Base-by-base conservation (phyloP, 2,888 invertebrate species). In the Caenorhabditis imperialis region DNA sequence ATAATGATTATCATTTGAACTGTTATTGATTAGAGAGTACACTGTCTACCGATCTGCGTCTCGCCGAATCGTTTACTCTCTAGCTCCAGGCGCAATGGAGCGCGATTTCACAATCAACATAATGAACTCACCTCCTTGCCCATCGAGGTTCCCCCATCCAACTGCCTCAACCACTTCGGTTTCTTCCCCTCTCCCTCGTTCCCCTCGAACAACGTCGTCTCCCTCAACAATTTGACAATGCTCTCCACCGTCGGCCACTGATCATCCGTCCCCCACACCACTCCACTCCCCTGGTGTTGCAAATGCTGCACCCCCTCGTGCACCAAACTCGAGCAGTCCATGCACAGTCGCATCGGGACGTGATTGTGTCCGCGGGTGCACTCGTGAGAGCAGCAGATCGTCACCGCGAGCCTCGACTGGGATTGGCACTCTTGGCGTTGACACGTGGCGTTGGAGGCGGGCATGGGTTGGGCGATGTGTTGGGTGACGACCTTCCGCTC, bases 321-420 rank as follows among this genome's bases (percentile, higher is more conserved):
- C 7, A 84, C 60, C 18, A 67, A 44, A 23, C 62, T 42, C 37
- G 81, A 73, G 57, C 87, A 86, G 37, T 86, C 86, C 75, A 86
- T 83, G 77, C 90, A 90, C 75, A 90, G 88, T 20, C 97, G 92
- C 76, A 98, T 95, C 1, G 99, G 99, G 88, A 95, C 94, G 89
- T 96, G 95, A 30, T 95, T 94, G 89, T 98, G 98, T 88, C 94
- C 94, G 88, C 94, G 94, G 40, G 95, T 95, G 89, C 99, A 99
- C 89, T 98, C 98, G 48, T 93, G 93, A 0, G 95, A 94, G 89
- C 98, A 98, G 88, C 99, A 99, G 51, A 97, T 95, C 10, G 95
- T 94, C 75, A 95, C 93, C 0, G 97, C 96, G 2, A 94, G 92
- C 14, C 96, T 96, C 84, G 96, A 94, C 0, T 92, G 91, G 0